These are phyloP conservation scores for Carabus problematicus DNA, from an alignment of 2,888 invertebrate genomes.

Conservation along the genomic window DNA sequence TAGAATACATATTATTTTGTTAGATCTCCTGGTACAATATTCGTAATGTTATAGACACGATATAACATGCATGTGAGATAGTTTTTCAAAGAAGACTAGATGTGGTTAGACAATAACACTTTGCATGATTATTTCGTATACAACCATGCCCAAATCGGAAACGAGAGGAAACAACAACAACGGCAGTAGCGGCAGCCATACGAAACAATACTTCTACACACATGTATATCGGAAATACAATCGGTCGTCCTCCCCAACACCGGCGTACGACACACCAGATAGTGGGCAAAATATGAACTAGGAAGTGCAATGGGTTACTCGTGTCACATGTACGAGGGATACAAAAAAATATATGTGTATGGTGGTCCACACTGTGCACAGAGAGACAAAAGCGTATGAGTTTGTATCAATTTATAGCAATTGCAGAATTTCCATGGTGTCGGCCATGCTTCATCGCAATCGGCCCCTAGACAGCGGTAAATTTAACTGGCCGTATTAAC, in stretches of 20 bases:
- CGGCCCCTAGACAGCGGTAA: slow-evolving; percentile 45
- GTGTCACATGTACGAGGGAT: not conserved
- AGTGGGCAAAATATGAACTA: slow-evolving; percentile 24
- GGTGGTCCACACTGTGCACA: not conserved
- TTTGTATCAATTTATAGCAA: slow-evolving; percentile 42
- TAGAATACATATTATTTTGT: too few species aligned
- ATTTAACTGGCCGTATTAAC: slow-evolving; percentile 45
- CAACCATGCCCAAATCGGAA: too few species aligned
- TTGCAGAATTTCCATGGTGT: slow-evolving; percentile 38
- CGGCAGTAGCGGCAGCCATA: too few species aligned
- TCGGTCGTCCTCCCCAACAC: not conserved
- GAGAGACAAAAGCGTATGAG: slow-evolving; percentile 21
- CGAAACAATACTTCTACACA: too few species aligned
- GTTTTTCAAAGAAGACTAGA: too few species aligned
- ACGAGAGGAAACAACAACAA: too few species aligned
- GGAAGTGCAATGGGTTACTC: slow-evolving; percentile 20
- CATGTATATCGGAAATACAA: too few species aligned
- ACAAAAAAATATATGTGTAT: not conserved
- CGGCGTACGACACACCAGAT: not conserved
- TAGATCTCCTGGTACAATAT: too few species aligned
- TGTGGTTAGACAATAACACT: too few species aligned
- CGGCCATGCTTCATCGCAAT: slow-evolving; percentile 46
- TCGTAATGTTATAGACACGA: too few species aligned
- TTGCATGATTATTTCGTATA: too few species aligned
- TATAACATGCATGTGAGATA: too few species aligned